phyloP scores from a whole-genome alignment of 2,113 vertebrate species.

The Desmodus rotundus region DNA sequence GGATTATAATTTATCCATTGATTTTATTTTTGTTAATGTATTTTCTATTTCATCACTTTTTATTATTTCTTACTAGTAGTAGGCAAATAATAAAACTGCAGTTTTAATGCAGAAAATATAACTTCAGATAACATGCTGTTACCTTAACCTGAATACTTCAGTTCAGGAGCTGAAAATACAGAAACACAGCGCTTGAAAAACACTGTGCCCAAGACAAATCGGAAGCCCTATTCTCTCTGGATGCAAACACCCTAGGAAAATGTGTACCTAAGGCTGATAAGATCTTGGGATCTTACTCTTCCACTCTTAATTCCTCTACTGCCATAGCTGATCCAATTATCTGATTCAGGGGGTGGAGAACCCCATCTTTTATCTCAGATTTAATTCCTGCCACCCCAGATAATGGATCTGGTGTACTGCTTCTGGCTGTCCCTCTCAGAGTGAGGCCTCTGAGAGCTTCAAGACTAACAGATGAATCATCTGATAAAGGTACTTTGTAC shows the following conservation, averaged over 20 bases:
- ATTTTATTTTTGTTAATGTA: background rate
- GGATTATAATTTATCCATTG: background rate
- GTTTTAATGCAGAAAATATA: background rate
- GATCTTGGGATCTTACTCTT: background rate
- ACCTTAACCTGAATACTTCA: background rate
- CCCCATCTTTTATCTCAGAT: background rate
- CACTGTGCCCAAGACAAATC: background rate
- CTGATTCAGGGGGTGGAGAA: background rate
- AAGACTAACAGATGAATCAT: background rate
- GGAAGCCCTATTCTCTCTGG: background rate
- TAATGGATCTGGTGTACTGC: background rate
- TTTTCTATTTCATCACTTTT: background rate
- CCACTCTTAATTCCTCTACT: background rate
- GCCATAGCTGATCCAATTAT: background rate
- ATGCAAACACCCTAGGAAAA: background rate
- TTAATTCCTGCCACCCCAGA: background rate
- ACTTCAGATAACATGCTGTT: background rate
- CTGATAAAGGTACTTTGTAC: background rate
- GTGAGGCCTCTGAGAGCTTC: background rate
- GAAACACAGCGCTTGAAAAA: background rate
- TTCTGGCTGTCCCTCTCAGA: background rate
- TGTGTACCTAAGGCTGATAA: background rate
- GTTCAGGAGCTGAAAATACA: background rate
- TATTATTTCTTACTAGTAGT: background rate
- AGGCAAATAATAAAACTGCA: background rate